A percentile compares a stretch with the other conserved stretches of the same genome.
Conservation (phyloP, 2,888 invertebrate genomes). For the Aphrophora alni region DNA sequence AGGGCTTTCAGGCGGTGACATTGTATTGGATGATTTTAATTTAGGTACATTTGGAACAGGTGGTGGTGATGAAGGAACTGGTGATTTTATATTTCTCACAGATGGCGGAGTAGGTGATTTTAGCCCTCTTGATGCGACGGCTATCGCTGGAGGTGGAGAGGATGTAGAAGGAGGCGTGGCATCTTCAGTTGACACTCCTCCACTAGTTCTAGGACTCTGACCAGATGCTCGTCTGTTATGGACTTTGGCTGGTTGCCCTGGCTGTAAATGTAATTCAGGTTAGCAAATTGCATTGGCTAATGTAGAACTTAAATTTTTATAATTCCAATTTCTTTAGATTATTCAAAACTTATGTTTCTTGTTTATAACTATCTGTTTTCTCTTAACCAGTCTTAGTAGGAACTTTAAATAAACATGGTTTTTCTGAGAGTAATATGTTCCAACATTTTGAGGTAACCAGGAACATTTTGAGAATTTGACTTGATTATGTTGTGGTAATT, state of each 20-base stretch:
- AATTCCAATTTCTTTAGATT: neutral
- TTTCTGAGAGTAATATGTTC: too few relatives aligned
- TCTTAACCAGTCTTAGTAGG: too few relatives aligned
- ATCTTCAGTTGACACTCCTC: constrained; percentile 15
- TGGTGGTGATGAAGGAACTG: constrained; percentile 23
- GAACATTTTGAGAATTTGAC: too few relatives aligned
- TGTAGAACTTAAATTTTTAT: neutral
- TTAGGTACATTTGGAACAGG: constrained; percentile 57
- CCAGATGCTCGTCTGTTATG: constrained; percentile 3
- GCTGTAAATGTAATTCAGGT: constrained; percentile 6
- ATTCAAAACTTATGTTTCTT: constrained; percentile 39
- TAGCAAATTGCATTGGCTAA: neutral
- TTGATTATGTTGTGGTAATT: too few relatives aligned
- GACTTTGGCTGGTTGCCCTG: constrained; percentile 28
- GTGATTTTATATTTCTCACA: neutral
- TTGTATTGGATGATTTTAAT: constrained; percentile 57
- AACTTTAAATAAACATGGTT: too few relatives aligned
- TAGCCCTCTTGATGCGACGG: neutral
- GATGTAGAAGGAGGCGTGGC: constrained; percentile 7
- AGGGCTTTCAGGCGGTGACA: constrained; percentile 35
- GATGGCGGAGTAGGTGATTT: neutral
- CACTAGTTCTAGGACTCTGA: constrained; percentile 26
- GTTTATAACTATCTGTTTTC: too few relatives aligned
- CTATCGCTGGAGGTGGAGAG: constrained; percentile 3
- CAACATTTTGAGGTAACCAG: too few relatives aligned